Evolutionary conservation across 2,888 invertebrate species (phyloP), one percentile per base, ranked within the genome.

Genomic region (Sinodicranocentrus sp.): DNA sequence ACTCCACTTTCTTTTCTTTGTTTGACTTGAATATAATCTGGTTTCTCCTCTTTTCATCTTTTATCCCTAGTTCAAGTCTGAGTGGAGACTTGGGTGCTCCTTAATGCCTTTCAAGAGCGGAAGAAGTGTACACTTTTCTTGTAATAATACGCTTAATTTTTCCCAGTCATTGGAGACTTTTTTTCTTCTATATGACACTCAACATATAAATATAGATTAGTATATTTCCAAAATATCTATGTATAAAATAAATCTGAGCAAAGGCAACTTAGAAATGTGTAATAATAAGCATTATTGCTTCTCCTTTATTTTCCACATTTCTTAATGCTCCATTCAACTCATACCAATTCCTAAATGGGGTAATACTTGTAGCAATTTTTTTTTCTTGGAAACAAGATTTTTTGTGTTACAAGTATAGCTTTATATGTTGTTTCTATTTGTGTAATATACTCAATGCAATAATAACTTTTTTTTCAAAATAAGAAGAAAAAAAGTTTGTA

Each of bases 371-470:
- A 26, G 21, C 48, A 48, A 48, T 5, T 48, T 48, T 48, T 48
- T 48, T 48, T 48, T 10, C 33, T 33, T 33, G 33, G 5, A n/a
- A n/a, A n/a, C n/a, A n/a, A n/a, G n/a, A n/a, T n/a, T n/a, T n/a
- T n/a, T n/a, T n/a, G n/a, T n/a, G n/a, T n/a, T n/a, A n/a, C n/a
- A n/a, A n/a, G n/a, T n/a, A n/a, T n/a, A n/a, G n/a, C n/a, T n/a
- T n/a, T n/a, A n/a, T n/a, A 21, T 72, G 21, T 63, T 52, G 48
- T 65, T 57, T 54, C 19, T 65, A 15, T 79, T 57, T 26, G 33
- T 72, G 10, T 73, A 28, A 61, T 44, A 73, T 26, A 68, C 82
- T 61, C 82, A 75, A 57, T 82, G 82, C 73, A 72, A 75, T 73
- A 82, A 82, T 82, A 82, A 82, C 82, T 82, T 82, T 82, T 57